These are phyloP conservation scores for Trissolcus basalis DNA, from an alignment of 1,140 invertebrate species.

Conservation along the genomic window DNA sequence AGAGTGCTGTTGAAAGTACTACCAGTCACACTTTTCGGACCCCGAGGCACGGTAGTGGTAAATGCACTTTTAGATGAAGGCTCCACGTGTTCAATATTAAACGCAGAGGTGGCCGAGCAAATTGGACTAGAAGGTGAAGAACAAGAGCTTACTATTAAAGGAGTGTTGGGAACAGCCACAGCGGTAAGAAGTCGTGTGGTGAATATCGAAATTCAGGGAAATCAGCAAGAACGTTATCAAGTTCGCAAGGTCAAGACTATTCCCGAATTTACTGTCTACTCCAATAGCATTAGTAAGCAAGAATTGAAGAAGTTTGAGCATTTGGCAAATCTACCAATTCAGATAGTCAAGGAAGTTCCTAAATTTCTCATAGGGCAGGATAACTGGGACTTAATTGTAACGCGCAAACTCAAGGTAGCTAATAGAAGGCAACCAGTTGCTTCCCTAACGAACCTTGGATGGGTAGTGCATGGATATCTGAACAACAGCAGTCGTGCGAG, in stretches of 20 bases:
- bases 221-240: background rate
- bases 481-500: background rate
- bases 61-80: constrained; percentile 31
- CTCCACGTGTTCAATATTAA: constrained; percentile 7
- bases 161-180: constrained; percentile 12
- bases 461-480: constrained; percentile 16
- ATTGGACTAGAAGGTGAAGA: constrained; percentile 9
- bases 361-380: constrained; percentile 16
- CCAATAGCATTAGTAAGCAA: constrained; percentile 2
- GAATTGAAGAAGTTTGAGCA: background rate
- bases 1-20: constrained; percentile 8
- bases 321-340: background rate
- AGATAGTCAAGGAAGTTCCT: constrained; percentile 3
- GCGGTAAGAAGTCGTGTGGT: constrained; percentile 2
- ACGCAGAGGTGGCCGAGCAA: constrained; percentile 1
- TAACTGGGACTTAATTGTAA: background rate
- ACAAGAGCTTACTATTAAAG: constrained; percentile 2
- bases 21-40: constrained; percentile 9
- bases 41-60: background rate
- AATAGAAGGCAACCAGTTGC: constrained; percentile 5
- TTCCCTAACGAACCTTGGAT: constrained; percentile 10
- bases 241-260: constrained; percentile 8
- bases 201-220: constrained; percentile 9
- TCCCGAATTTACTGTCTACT: constrained; percentile 2
- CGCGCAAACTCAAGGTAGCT: background rate